Evolutionary conservation across 2,888 invertebrate species (phyloP), one percentile per base, ranked within the genome.

Genomic region (Leptopilina drosophilae): DNA sequence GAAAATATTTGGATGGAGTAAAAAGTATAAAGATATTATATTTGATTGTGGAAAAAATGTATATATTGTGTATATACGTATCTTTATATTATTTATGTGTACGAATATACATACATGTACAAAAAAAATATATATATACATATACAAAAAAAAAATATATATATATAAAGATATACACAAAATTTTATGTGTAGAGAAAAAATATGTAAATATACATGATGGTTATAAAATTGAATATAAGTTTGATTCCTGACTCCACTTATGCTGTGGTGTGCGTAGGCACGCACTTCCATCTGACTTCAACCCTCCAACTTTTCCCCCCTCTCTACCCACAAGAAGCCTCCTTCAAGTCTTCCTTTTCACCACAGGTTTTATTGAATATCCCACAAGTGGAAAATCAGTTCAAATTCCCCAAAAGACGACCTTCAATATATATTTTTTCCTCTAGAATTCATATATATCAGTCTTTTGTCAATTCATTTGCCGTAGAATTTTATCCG

Each of bases 321-420:
- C 81, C 79, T 5, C 46, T 12, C 77, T 82, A 80, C 77, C 76
- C 81, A 82, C 84, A 83, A 86, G 85, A 83, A 86, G 85, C 83
- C 87, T 89, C 86, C 88, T 88, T 84, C 83, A 84, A 84, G 81
- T 84, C 86, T 88, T 89, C 88, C 88, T 88, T 87, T 90, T 91
- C 89, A 88, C 81, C 87, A 87, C 87, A 89, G 88, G 12, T 89
- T 87, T 90, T 91, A 91, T 91, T 91, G 91, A 91, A 91, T 91
- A 90, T 89, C 88, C 88, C 90, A 87, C 88, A 86, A 90, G 89
- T 89, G 90, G 90, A 89, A 89, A 90, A 90, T 90, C 89, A 89
- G 89, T 89, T 87, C 82, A 88, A 87, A 86, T 83, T 83, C 82
- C 82, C 80, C 88, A 88, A 90, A 89, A 88, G 87, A 86, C 84